A percentile compares a stretch with the other conserved stretches of the same genome.
phyloP scores from a whole-genome alignment of 2,888 invertebrate genomes.

The Folsomia candida region DNA sequence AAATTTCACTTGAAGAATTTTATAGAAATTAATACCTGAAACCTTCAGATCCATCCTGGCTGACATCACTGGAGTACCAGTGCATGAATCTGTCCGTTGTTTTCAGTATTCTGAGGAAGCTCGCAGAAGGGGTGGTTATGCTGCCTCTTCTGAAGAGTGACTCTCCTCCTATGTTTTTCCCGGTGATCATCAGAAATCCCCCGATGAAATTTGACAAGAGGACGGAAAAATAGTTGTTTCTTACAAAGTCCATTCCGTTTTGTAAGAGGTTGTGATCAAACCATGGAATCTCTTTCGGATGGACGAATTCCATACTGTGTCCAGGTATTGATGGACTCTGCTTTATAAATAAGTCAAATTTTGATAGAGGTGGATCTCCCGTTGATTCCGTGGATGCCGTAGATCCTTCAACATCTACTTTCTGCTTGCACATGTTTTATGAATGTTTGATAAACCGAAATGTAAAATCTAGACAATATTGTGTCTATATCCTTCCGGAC shows the following conservation, averaged over 20 bases:
- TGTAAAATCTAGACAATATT: no score
- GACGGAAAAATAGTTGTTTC: neutral
- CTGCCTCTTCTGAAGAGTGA: neutral
- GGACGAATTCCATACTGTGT: neutral
- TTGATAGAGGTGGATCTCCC: neutral
- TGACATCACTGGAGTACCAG: neutral
- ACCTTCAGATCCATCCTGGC: neutral
- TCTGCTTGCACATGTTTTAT: no score
- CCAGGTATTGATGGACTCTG: neutral
- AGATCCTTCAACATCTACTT: no score
- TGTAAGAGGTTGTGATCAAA: neutral
- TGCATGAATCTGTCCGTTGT: neutral
- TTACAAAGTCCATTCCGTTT: neutral
- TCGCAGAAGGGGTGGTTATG: neutral
- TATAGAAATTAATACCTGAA: neutral
- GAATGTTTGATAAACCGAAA: no score
- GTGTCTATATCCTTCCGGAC: no score
- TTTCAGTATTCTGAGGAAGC: neutral
- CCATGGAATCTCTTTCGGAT: neutral
- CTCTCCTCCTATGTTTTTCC: neutral
- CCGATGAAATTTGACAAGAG: neutral
- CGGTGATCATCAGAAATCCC: neutral
- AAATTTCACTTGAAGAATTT: neutral
- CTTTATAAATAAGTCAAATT: neutral
- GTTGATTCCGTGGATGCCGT: neutral